Percentiles rank a stretch among this genome's conserved stretches.
phyloP scores from a whole-genome alignment of 1,140 invertebrate genomes.

The Dolichoris vasculosae region DNA sequence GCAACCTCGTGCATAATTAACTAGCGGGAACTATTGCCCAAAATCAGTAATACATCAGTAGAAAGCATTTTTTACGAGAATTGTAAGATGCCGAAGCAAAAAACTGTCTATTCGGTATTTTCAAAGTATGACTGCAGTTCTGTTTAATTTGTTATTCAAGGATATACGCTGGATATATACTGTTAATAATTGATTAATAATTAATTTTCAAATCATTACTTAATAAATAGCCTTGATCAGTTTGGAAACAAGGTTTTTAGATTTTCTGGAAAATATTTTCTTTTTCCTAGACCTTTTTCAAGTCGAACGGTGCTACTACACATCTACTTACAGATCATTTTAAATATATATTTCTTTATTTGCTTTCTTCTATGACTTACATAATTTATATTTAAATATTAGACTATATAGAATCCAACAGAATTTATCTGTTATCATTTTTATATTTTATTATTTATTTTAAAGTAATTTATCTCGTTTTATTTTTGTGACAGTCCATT shows the following conservation, averaged over 20 bases:
- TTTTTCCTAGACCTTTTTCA: background rate
- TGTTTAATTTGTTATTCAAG: background rate
- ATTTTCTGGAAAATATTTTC: conserved; percentile 1
- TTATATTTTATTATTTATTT: background rate
- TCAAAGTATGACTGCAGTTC: background rate
- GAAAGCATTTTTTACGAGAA: conserved; percentile 21
- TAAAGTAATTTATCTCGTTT: too few relatives aligned
- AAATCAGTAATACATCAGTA: too few relatives aligned
- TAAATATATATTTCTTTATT: background rate
- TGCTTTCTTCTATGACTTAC: background rate
- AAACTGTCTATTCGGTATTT: background rate
- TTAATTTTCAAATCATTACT: conserved; percentile 14
- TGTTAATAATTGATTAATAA: conserved; percentile 36
- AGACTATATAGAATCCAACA: background rate
- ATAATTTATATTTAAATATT: background rate
- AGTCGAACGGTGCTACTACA: background rate
- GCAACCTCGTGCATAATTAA: conserved; percentile 14
- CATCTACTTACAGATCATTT: conserved; percentile 24
- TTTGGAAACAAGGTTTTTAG: background rate
- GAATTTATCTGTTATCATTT: background rate
- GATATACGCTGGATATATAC: background rate
- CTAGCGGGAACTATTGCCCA: background rate
- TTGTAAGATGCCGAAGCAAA: conserved; percentile 18
- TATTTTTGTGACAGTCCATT: too few relatives aligned
- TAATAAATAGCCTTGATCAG: background rate